Evolutionary conservation across 2,113 vertebrate species (phyloP).

Genomic region (Dryoscopus gambensis): DNA sequence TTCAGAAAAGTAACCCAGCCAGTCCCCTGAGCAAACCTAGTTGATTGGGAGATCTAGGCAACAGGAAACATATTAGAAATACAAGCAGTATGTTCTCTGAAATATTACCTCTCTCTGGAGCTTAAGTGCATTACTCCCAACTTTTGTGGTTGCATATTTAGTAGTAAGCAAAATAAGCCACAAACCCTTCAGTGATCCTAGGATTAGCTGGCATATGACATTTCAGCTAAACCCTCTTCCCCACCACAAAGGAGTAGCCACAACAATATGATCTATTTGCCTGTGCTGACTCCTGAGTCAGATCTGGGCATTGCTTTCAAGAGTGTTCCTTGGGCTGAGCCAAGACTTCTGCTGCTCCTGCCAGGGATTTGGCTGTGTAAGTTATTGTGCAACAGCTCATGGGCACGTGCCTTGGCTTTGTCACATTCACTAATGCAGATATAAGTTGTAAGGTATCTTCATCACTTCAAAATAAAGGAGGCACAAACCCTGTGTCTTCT

Average conservation of each 20-base stretch:
- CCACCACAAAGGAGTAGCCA: neutral
- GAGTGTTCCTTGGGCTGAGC: neutral
- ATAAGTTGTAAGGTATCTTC: neutral
- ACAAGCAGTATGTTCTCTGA: constrained; percentile 18
- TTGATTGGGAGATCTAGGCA: constrained; percentile 32
- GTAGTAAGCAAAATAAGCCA: constrained; percentile 56
- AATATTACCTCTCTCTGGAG: constrained; percentile 54
- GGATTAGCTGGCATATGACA: constrained; percentile 18
- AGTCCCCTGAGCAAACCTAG: constrained; percentile 4
- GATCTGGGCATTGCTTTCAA: neutral
- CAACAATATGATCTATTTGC: neutral
- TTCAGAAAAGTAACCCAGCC: constrained; percentile 14
- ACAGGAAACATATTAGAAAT: constrained; percentile 47
- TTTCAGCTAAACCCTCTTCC: constrained; percentile 8
- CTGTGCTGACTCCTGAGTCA: neutral
- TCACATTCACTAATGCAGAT: neutral
- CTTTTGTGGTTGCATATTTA: constrained; percentile 49
- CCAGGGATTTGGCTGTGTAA: neutral
- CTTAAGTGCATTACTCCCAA: constrained; percentile 41
- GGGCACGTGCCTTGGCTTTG: neutral
- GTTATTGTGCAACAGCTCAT: neutral
- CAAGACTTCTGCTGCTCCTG: neutral
- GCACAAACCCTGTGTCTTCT: neutral
- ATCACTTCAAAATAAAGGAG: neutral
- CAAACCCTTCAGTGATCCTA: constrained; percentile 14